Base-by-base conservation (phyloP, 1,140 invertebrate genomes). In the Manduca sexta region DNA sequence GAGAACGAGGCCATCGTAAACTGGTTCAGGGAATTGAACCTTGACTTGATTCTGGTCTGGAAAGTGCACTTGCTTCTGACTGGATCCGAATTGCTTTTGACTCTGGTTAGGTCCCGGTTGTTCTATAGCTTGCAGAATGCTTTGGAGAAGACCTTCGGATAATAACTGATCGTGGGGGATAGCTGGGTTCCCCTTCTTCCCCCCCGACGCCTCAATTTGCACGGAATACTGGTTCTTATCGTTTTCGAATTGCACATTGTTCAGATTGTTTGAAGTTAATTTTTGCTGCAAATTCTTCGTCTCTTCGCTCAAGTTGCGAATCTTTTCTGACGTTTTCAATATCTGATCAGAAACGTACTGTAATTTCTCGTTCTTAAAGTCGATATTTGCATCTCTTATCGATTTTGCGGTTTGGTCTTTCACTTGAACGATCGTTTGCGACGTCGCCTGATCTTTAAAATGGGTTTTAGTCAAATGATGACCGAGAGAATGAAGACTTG, bases 111-210 rank as follows among this genome's bases (percentile, higher is more conserved):
- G 47, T 26, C 44, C 16, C 0, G 83, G 74, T 12, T 83, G 72
- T 46, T 84, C 82, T n/a, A 82, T 83, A 0, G 83, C 80, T 58
- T 82, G 77, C 2, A 95, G 73, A 43, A 95, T 94, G 38, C 93
- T 92, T 66, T 94, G 93, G 3, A 95, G 71, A 0, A 95, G 82
- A 5, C 92, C 93, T 65, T 94, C 90, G 0, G 92, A 93, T 7
- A 95, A 68, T 1, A 95, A 88, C 63, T 94, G 91, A 14, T 93
- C 91, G 56, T 94, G 93, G 8, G 89, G 86, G 21, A 90, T 84
- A 0, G 75, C 64, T 3, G 67, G 86, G 12, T 63, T 73, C 14
- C 86, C 87, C 13, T 86, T 88, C 13, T 84, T 87, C n/a, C 50
- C 66, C 29, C 88, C 83, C 1, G 90, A 87, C 2, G 90, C 79